Conservation (phyloP, 2,113 vertebrate species). For the Aphelocoma coerulescens region DNA sequence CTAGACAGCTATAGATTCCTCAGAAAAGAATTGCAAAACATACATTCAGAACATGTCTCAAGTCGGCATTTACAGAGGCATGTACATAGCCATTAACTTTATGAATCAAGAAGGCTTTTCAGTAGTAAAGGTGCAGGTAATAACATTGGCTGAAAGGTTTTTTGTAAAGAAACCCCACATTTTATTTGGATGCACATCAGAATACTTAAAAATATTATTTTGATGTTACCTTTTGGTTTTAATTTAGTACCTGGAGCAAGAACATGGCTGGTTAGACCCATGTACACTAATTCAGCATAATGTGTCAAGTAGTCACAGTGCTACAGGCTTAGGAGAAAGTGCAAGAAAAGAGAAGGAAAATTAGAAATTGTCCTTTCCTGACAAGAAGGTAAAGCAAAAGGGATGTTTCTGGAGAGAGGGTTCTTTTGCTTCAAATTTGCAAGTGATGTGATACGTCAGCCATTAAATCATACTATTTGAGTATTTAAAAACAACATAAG, state of each 20-base stretch:
- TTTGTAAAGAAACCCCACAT: background rate
- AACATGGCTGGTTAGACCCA: background rate
- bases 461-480: background rate
- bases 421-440: background rate
- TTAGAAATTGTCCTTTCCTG: background rate
- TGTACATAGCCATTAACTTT: background rate
- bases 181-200: background rate
- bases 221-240: background rate
- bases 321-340: background rate
- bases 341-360: background rate
- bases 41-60: background rate
- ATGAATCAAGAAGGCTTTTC: background rate
- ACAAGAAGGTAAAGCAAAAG: background rate
- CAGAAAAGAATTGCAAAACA: background rate
- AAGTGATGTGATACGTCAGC: background rate
- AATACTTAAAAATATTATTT: background rate
- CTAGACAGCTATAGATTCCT: background rate
- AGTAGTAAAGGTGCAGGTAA: background rate
- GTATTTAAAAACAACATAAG: background rate
- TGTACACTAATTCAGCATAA: background rate
- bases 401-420: fast-evolving
- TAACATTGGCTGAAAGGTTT: background rate
- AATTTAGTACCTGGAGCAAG: background rate
- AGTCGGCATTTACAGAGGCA: background rate
- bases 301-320: background rate